phyloP scores from a whole-genome alignment of 2,797 vertebrate species.

The Mus caroli region DNA sequence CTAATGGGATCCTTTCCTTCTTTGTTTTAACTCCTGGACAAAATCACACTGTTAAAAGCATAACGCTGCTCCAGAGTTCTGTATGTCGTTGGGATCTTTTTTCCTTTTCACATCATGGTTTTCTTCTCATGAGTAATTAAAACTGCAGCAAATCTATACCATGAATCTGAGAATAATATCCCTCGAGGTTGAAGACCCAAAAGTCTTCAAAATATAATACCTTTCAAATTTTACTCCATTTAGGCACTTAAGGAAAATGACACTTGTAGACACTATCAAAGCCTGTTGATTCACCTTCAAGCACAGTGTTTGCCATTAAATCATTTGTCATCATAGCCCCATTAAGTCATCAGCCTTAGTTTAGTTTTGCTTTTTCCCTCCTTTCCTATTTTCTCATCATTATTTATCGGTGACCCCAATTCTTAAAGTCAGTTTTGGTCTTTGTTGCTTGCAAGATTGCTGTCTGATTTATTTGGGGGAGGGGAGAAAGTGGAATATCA shows the following conservation, averaged over 20 bases:
- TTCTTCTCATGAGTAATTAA: conserved; percentile 61
- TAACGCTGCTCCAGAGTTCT: conserved; percentile 10
- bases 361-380: background rate
- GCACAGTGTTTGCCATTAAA: background rate
- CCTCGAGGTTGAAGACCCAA: background rate
- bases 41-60: conserved; percentile 13
- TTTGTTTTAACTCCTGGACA: conserved; percentile 3
- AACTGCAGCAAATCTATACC: background rate
- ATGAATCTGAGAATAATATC: conserved; percentile 8
- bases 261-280: conserved; percentile 12
- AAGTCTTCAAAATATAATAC: conserved; percentile 44
- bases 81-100: background rate
- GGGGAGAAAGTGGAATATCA: background rate
- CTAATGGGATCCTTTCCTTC: background rate
- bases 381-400: background rate
- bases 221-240: conserved; percentile 19
- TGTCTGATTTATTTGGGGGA: background rate
- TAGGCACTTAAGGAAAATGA: background rate
- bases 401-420: conserved; percentile 6
- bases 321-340: conserved; percentile 37
- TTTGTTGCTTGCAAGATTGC: background rate
- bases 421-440: background rate
- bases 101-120: background rate
- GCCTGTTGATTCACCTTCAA: conserved; percentile 10
- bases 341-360: background rate